Base-by-base conservation (phyloP, 1,140 invertebrate species). In the Bombus sibiricus region DNA sequence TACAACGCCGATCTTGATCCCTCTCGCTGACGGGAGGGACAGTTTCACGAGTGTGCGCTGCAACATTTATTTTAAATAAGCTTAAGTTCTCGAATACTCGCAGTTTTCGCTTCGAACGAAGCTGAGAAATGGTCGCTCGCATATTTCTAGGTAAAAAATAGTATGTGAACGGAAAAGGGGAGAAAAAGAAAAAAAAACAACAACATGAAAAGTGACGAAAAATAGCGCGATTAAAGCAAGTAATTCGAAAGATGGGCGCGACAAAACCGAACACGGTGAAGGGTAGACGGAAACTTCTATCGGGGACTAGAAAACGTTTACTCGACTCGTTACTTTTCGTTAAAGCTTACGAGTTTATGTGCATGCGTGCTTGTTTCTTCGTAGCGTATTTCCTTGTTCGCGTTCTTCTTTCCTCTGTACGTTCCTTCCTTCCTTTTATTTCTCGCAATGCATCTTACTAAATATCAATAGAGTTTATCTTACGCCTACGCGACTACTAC, bases 221-320 rank as follows among this genome's bases (percentile, higher is more conserved):
- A 47, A 15, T n/a, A 2, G 28, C 8, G 73, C 9, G 64, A 68
- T 71, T 77, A 59, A 64, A 69, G 37, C 81, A 89, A 18, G 9
- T 22, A 12, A 22, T 13, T 22, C 10, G 62, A 15, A 62, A 53
- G 22, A 64, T 59, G 66, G 37, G 41, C 22, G 53, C 15, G 57
- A 32, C 32, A 28, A 73, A 10, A 53, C 10, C 32, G 57, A 39
- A 80, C 43, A 25, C 34, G 37, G 28, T 47, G 72, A 32, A 43
- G 22, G 57, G 32, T 66, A 47, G 76, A 77, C 69, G 83, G 88
- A 90, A 82, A 86, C 90, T 84, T 89, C 92, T 91, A 93, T 83
- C 86, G 86, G 89, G 89, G 93, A 93, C 93, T 93, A 93, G 93
- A 93, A 93, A 91, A 92, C 83, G 81, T 90, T 87, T 81, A 87